phyloP scores from a whole-genome alignment of 2,888 invertebrate genomes.

The Oscheius sp. region DNA sequence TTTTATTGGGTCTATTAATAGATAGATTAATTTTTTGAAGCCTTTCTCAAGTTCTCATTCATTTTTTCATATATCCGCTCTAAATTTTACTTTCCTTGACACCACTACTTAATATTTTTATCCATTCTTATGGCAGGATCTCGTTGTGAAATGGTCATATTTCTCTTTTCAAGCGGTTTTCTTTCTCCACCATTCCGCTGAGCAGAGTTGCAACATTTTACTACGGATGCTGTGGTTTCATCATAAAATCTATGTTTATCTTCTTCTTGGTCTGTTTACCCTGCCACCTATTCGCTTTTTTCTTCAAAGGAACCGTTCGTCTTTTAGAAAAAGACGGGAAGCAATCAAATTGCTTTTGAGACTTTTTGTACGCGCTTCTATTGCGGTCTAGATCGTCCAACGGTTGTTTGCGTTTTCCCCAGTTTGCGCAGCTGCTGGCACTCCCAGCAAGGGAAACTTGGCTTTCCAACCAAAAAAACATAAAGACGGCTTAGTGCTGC shows the following conservation, averaged over 20 bases:
- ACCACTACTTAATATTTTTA: no score
- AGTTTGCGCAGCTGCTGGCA: conserved; percentile 37
- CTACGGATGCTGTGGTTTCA: no score
- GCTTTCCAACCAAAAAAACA: background rate
- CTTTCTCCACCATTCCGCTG: no score
- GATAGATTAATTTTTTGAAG: background rate
- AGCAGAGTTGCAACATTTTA: no score
- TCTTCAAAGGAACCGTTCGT: background rate
- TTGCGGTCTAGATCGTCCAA: conserved; percentile 31
- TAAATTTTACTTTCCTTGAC: no score
- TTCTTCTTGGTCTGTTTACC: no score
- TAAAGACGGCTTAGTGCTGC: background rate
- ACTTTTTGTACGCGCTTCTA: background rate
- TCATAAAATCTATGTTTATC: no score
- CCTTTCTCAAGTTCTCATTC: background rate
- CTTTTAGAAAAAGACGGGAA: no score
- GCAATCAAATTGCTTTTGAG: background rate
- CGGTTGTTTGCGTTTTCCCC: conserved; percentile 31
- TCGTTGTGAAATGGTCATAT: no score
- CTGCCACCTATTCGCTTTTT: conserved; percentile 1
- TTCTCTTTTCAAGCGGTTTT: no score
- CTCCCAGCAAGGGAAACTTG: conserved; percentile 30
- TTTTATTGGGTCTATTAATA: background rate
- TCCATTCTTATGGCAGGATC: no score
- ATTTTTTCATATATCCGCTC: no score